Evolutionary conservation across 2,797 vertebrate species (phyloP).

Genomic region (Micromesistius poutassou): DNA sequence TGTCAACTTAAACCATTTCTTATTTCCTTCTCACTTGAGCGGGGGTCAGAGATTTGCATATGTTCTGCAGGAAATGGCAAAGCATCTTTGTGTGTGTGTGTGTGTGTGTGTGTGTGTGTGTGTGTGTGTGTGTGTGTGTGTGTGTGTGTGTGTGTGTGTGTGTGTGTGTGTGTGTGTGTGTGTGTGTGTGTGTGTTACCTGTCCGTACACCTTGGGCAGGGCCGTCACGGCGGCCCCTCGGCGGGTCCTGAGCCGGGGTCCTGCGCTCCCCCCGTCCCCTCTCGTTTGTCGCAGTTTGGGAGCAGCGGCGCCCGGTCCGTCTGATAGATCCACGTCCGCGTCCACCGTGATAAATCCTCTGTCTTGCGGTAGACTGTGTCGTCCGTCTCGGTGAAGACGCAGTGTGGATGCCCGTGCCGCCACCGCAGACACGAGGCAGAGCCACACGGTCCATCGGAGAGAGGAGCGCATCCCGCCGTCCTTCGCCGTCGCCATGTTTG

Average conservation of each 20-base stretch:
- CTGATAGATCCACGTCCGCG: conserved; percentile 46
- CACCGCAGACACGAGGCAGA: conserved; percentile 55
- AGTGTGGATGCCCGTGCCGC: conserved; percentile 55
- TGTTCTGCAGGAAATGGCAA: background rate
- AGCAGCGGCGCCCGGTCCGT: conserved; percentile 54
- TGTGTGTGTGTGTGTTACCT: conserved; percentile 70
- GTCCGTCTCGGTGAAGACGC: conserved; percentile 52
- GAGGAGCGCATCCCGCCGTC: conserved; percentile 64
- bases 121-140: no score
- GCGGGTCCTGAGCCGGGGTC: conserved; percentile 62
- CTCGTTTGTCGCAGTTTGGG: conserved; percentile 49
- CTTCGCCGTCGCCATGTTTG: conserved; percentile 78
- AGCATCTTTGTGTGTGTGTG: background rate
- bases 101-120: background rate
- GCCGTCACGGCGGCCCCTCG: conserved; percentile 73
- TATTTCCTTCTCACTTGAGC: background rate
- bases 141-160: no score
- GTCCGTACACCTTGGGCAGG: conserved; percentile 86
- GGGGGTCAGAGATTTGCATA: background rate
- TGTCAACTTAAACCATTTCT: background rate
- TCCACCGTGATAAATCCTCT: conserved; percentile 70
- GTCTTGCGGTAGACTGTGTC: conserved; percentile 67
- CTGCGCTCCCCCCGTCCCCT: conserved; percentile 50
- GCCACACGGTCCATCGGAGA: conserved; percentile 46
- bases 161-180: no score